Evolutionary conservation across 2,888 invertebrate species (phyloP).

Genomic region (Drosophila longiperda): DNA sequence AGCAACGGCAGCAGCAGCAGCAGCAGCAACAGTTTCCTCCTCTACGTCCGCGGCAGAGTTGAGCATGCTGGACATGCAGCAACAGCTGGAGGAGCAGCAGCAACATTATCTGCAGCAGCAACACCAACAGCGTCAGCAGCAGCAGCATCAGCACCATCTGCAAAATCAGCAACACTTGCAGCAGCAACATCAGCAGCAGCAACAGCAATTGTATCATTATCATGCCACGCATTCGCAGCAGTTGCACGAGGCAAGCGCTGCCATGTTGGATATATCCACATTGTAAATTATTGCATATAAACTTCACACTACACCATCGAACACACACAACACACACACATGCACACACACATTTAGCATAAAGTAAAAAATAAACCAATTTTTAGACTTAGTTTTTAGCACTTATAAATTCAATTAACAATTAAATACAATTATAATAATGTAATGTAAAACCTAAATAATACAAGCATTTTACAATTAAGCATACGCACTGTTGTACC

Average conservation of each 20-base stretch:
- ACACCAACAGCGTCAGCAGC: slow-evolving; percentile 45
- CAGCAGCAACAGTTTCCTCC: slow-evolving; percentile 35
- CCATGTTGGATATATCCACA: slow-evolving; percentile 85
- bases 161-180: slow-evolving; percentile 49
- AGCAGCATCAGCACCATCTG: slow-evolving; percentile 48
- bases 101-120: slow-evolving; percentile 39
- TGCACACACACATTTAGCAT: slow-evolving; percentile 28
- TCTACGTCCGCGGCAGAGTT: slow-evolving; percentile 49
- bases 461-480: slow-evolving; percentile 59
- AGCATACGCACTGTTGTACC: slow-evolving; percentile 78
- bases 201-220: slow-evolving; percentile 63
- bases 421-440: slow-evolving; percentile 48
- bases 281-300: slow-evolving; percentile 83
- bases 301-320: slow-evolving; percentile 34
- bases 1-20: slow-evolving; percentile 57
- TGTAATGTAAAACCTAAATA: slow-evolving; percentile 45
- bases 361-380: slow-evolving; percentile 29
- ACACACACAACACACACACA: slow-evolving; percentile 21
- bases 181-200: slow-evolving; percentile 47
- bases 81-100: slow-evolving; percentile 65
- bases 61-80: slow-evolving; percentile 79
- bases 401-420: slow-evolving; percentile 49
- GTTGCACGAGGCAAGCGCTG: slow-evolving; percentile 72
- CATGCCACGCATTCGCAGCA: slow-evolving; percentile 63
- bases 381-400: slow-evolving; percentile 75